A percentile compares a stretch with the other conserved stretches of the same genome.
phyloP scores from a whole-genome alignment of 2,797 vertebrate genomes.

The Sandelia bainsii region DNA sequence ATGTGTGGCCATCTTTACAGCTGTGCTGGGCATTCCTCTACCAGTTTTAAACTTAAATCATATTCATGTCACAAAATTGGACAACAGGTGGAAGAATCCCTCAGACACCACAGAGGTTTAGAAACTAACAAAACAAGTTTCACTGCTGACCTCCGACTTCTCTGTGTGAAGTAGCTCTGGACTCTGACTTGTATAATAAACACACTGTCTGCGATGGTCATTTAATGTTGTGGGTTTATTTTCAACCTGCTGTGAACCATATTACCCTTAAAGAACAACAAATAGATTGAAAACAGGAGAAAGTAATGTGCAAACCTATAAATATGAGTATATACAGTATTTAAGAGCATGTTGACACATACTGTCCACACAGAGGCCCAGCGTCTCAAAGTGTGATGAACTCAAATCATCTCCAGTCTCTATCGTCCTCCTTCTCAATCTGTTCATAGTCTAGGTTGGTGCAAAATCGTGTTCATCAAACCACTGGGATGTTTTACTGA shows the following conservation, averaged over 20 bases:
- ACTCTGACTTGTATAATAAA: not conserved
- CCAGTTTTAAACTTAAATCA: too few species aligned
- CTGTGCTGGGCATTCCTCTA: too few species aligned
- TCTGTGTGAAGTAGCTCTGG: not conserved
- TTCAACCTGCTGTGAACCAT: not conserved
- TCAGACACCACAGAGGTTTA: not conserved
- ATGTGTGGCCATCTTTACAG: too few species aligned
- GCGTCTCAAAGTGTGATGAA: slow-evolving; percentile 11
- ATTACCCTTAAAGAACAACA: not conserved
- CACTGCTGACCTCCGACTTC: not conserved
- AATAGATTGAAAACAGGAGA: not conserved
- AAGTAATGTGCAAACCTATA: slow-evolving; percentile 2
- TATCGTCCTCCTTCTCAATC: slow-evolving; percentile 26
- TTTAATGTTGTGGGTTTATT: not conserved
- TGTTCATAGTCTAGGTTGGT: not conserved
- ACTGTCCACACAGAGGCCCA: not conserved
- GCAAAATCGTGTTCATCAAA: too few species aligned
- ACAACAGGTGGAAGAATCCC: not conserved
- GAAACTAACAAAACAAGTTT: not conserved
- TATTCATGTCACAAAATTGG: not conserved
- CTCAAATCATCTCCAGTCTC: slow-evolving; percentile 14
- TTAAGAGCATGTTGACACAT: not conserved
- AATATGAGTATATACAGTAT: slow-evolving; percentile 5
- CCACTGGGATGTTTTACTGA: not conserved
- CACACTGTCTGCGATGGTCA: too few species aligned